Conservation (phyloP, 1,140 invertebrate species). For the Drosophila albomicans region DNA sequence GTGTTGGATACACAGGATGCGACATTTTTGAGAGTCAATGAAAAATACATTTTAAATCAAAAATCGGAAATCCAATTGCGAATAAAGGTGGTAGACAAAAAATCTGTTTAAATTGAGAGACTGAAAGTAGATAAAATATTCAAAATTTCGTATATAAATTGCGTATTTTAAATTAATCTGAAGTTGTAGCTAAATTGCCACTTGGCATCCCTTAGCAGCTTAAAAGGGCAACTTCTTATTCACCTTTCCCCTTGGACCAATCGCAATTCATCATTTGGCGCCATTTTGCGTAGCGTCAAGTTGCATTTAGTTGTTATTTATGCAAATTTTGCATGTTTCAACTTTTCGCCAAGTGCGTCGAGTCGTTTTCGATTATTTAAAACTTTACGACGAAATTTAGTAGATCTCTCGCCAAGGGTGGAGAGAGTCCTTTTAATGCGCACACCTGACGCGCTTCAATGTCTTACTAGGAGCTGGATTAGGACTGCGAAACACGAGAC, state of each 20-base stretch:
- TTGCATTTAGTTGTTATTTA: conserved; percentile 84
- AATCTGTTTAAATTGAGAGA: too few relatives aligned
- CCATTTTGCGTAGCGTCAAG: conserved; percentile 75
- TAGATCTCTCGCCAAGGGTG: conserved; percentile 27
- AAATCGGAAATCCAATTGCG: conserved; percentile 45
- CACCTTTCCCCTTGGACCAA: conserved; percentile 9
- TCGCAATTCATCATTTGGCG: conserved; percentile 74
- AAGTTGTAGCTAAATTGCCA: conserved; percentile 14
- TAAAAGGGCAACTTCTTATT: neutral
- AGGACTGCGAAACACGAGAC: neutral
- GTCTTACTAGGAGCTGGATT: conserved; percentile 57
- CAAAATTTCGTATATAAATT: too few relatives aligned
- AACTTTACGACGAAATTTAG: conserved; percentile 73
- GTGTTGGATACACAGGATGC: neutral
- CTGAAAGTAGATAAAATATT: too few relatives aligned
- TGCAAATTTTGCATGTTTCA: conserved; percentile 83
- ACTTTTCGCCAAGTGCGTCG: conserved; percentile 79
- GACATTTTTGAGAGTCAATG: conserved; percentile 39
- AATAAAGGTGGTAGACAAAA: neutral
- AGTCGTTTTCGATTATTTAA: conserved; percentile 84
- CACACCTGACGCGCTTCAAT: conserved; percentile 80
- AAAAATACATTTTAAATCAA: conserved; percentile 58
- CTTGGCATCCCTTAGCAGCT: neutral
- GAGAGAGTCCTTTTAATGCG: conserved; percentile 69
- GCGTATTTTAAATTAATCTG: neutral